Percentiles rank a stretch among this genome's conserved stretches.
Conservation (phyloP, 2,797 vertebrate genomes). For the Pipistrellus pipistrellus region DNA sequence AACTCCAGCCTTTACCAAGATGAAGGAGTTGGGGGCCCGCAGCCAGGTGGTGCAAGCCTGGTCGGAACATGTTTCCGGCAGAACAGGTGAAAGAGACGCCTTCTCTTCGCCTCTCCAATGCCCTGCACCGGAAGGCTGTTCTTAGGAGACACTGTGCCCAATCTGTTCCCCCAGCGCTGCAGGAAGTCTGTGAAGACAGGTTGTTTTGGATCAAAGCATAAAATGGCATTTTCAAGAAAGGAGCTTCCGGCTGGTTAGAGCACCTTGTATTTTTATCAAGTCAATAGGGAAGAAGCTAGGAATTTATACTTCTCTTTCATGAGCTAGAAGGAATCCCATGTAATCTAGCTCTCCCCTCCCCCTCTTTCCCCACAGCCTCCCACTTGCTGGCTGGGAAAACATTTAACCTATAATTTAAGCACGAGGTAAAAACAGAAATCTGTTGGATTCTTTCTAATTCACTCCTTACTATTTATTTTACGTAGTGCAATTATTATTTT, state of each 20-base stretch:
- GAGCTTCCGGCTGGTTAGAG: conserved; percentile 13
- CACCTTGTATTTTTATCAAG: conserved; percentile 44
- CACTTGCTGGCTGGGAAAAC: conserved; percentile 34
- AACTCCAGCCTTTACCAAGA: background rate
- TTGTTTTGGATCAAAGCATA: conserved; percentile 40
- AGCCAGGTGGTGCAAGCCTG: background rate
- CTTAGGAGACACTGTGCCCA: background rate
- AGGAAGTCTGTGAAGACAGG: background rate
- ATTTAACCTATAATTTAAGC: conserved; percentile 50
- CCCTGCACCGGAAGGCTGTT: background rate
- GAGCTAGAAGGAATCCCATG: conserved; percentile 32
- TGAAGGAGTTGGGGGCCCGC: background rate
- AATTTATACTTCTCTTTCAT: conserved; percentile 22
- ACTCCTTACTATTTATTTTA: conserved; percentile 19
- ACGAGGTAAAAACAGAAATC: conserved; percentile 44
- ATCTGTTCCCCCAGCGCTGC: background rate
- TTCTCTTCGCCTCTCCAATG: background rate
- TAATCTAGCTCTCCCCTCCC: background rate
- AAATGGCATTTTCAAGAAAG: conserved; percentile 64
- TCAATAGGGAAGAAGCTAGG: conserved; percentile 11
- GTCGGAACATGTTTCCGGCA: background rate
- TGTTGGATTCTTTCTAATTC: conserved; percentile 43
- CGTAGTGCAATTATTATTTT: conserved; percentile 30
- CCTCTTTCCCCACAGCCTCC: background rate
- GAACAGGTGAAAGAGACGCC: conserved; percentile 50